A percentile compares a stretch with the other conserved stretches of the same genome.
phyloP scores from a whole-genome alignment of 2,888 invertebrate species.

The Lydus trimaculatus region DNA sequence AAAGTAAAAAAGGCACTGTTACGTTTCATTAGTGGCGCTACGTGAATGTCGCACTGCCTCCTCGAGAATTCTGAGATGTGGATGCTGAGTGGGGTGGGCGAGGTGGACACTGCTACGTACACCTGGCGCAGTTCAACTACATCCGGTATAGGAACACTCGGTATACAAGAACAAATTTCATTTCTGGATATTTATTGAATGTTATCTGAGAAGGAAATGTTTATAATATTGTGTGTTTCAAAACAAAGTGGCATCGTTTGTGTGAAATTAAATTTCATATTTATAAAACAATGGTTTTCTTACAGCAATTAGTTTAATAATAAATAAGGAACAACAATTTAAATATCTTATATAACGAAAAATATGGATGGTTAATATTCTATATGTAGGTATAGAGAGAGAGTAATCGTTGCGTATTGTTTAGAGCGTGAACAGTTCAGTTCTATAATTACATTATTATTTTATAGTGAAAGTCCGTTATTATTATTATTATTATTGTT shows the following conservation, averaged over 20 bases:
- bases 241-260: neutral
- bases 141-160: no score
- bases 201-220: neutral
- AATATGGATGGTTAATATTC: slow-evolving; percentile 38
- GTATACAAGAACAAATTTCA: no score
- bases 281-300: neutral
- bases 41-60: no score
- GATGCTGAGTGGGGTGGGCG: no score
- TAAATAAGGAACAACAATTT: slow-evolving; percentile 39
- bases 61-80: no score
- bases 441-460: slow-evolving; percentile 38
- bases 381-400: slow-evolving; percentile 29
- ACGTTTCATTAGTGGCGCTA: no score
- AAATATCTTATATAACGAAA: slow-evolving; percentile 30
- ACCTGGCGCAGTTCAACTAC: no score
- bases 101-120: no score
- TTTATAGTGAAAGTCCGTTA: slow-evolving; percentile 39
- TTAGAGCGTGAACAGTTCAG: slow-evolving; percentile 37
- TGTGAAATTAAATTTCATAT: slow-evolving; percentile 6
- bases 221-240: neutral
- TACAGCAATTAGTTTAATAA: slow-evolving; percentile 26
- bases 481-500: neutral
- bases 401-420: slow-evolving; percentile 37
- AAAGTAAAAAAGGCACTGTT: no score
- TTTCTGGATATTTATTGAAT: neutral